Evolutionary conservation across 2,888 invertebrate species (phyloP).

Genomic region (Pyrrhia umbra): DNA sequence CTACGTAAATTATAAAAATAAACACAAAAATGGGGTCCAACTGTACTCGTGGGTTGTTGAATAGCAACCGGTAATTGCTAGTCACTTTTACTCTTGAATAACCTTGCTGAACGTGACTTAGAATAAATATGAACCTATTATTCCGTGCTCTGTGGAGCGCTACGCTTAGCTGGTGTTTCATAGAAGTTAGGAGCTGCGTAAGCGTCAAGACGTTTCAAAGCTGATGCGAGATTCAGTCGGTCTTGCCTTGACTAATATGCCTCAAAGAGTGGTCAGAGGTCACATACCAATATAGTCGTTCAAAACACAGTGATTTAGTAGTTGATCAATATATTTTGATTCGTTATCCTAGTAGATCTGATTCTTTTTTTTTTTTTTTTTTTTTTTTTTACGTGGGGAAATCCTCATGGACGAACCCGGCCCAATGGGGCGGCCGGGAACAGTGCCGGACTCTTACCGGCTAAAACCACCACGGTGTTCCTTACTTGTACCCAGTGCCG

Average conservation of each 20-base stretch:
- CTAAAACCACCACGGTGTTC: too few relatives aligned
- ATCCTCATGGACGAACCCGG: too few relatives aligned
- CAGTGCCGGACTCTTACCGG: too few relatives aligned
- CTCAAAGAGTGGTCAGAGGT: neutral
- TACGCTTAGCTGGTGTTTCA: neutral
- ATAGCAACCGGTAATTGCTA: slow-evolving; percentile 17
- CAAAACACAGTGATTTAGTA: neutral
- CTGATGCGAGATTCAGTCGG: neutral
- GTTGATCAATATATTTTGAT: neutral
- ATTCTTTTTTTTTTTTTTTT: too few relatives aligned
- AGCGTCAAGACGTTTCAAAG: neutral
- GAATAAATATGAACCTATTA: slow-evolving; percentile 6
- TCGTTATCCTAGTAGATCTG: too few relatives aligned
- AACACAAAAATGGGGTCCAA: slow-evolving; percentile 38
- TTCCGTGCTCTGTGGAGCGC: neutral
- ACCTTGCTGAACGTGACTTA: slow-evolving; percentile 18
- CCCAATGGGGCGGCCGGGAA: too few relatives aligned
- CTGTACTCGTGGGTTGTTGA: slow-evolving; percentile 13
- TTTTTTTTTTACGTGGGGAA: too few relatives aligned
- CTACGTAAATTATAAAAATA: slow-evolving; percentile 15
- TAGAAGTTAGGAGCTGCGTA: neutral
- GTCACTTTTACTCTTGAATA: slow-evolving; percentile 43
- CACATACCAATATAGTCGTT: neutral
- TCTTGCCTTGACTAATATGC: neutral
- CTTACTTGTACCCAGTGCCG: too few relatives aligned